phyloP scores from a whole-genome alignment of 2,797 vertebrate genomes.

The Clarias pachynema region DNA sequence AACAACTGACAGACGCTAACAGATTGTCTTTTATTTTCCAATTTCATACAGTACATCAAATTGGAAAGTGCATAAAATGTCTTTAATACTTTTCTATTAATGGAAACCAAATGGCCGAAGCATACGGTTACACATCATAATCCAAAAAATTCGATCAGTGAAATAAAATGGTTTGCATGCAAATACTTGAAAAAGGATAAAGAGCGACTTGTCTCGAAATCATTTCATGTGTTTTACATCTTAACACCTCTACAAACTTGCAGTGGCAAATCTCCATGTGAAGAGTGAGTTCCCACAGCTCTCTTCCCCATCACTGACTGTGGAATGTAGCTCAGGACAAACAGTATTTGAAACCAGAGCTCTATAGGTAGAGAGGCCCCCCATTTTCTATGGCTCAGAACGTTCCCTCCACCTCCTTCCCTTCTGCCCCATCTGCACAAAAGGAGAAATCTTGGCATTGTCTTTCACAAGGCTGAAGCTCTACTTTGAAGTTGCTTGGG shows the following conservation, averaged over 20 bases:
- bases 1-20: neutral
- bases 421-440: slow-evolving; percentile 52
- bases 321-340: slow-evolving; percentile 53
- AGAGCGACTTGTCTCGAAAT: neutral
- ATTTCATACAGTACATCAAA: neutral
- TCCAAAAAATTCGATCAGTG: neutral
- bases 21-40: neutral
- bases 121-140: neutral
- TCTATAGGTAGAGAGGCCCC: slow-evolving; percentile 51
- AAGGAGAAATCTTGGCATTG: slow-evolving; percentile 63
- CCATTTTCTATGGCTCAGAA: slow-evolving; percentile 46
- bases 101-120: neutral
- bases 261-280: slow-evolving; percentile 23
- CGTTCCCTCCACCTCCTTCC: slow-evolving; percentile 35
- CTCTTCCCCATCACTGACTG: slow-evolving; percentile 37
- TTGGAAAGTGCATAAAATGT: neutral
- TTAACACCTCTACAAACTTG: slow-evolving; percentile 24
- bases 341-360: slow-evolving; percentile 55
- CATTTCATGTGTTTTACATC: slow-evolving; percentile 17
- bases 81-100: neutral
- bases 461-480: slow-evolving; percentile 59
- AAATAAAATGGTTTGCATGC: neutral
- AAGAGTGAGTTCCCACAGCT: slow-evolving; percentile 30
- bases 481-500: slow-evolving; percentile 62
- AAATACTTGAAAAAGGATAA: neutral